Conservation (phyloP, 2,113 vertebrate species). For the Dascyllus trimaculatus region DNA sequence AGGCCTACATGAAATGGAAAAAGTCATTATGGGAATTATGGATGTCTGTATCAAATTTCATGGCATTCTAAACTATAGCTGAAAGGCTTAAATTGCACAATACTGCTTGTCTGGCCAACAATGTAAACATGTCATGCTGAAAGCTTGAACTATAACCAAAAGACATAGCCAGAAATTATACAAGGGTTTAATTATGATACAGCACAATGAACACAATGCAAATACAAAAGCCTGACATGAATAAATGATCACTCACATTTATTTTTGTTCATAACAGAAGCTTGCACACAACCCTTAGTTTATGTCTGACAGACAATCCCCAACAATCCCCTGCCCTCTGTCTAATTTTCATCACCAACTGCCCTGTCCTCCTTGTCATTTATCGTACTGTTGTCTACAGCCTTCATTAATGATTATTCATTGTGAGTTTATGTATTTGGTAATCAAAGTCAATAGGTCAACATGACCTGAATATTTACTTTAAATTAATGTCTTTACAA, state of each 20-base stretch:
- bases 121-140: no score
- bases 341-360: conserved; percentile 30
- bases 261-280: not conserved
- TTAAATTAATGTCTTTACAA: not conserved
- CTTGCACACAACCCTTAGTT: not conserved
- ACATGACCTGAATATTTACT: not conserved
- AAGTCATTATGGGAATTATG: not conserved
- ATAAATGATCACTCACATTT: not conserved
- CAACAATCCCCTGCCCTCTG: not conserved
- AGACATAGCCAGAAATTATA: no score
- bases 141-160: no score
- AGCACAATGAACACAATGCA: not conserved
- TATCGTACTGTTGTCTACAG: not conserved
- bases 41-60: not conserved
- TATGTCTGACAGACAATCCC: not conserved
- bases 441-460: not conserved
- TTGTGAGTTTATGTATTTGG: not conserved
- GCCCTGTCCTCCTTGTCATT: conserved; percentile 8
- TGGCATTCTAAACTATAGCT: no score
- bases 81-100: not conserved
- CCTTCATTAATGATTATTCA: conserved; percentile 35
- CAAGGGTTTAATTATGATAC: no score
- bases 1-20: not conserved
- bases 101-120: no score
- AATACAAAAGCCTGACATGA: not conserved